Evolutionary conservation across 2,888 invertebrate species (phyloP), one percentile per base, ranked within the genome.

Genomic region (Cremastobaeus sp.): DNA sequence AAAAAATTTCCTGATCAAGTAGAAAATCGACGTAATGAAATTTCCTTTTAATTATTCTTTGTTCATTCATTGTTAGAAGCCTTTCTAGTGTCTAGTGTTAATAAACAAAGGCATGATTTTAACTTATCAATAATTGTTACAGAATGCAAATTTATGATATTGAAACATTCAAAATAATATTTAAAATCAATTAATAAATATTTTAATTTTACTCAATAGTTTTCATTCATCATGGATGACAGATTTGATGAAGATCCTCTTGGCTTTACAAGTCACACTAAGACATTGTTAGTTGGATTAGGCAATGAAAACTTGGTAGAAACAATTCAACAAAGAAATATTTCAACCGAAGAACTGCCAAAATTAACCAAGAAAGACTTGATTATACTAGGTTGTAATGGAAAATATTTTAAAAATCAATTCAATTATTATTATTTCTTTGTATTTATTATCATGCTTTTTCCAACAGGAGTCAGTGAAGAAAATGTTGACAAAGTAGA

Each of bases 361-460:
- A 65, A 72, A 28, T 57, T 76, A n/a, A 35, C 60, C 1, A 43
- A 30, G 43, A 57, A 69, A 4, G 76, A 76, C 62, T 69, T 76
- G 35, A 48, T 64, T 20, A 17, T 21, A 11, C 54, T 76, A 8
- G 76, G 76, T 76, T 60, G 12, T 30, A 3, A 11, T 32, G 1
- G 11, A 15, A 5, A 32, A 12, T 11, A 20, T 18, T 41, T 41
- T 54, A 50, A 32, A n/a, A 32, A 14, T 8, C 4, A 39, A 3
- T 39, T 18, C 0, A 39, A 25, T 34, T 32, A 25, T 34, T 15
- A n/a, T 32, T 28, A 35, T 48, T 18, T 15, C 3, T 25, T n/a
- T 35, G 1, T 32, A 32, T n/a, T 1, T 18, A 15, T 30, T 41
- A 30, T 41, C 12, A 14, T 8, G 14, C 2, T 35, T 18, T 55